Percentiles rank a stretch among this genome's conserved stretches.
Evolutionary conservation across 2,888 invertebrate genomes (phyloP).

Genomic region (Agapostemon virescens): DNA sequence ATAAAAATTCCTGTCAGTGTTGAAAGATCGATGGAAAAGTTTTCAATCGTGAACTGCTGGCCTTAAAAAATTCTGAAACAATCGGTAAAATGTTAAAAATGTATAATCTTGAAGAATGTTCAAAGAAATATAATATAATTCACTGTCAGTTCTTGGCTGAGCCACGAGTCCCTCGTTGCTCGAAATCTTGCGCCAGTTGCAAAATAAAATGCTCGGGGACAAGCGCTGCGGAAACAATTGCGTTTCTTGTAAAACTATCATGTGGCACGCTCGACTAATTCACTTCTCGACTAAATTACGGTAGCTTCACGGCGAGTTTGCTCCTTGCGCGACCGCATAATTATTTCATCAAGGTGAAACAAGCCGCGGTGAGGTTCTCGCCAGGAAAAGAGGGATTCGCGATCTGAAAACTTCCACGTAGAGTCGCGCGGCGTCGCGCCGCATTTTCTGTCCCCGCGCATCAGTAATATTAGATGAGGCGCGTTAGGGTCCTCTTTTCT

Average conservation of each 20-base stretch:
- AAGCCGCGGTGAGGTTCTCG: background rate
- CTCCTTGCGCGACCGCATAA: conserved; percentile 25
- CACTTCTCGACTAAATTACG: conserved; percentile 24
- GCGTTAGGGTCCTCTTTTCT: conserved; percentile 1
- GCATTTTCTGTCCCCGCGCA: background rate
- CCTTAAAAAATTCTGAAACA: no score
- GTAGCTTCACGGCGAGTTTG: conserved; percentile 25
- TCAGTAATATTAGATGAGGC: conserved; percentile 9
- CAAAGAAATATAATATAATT: background rate
- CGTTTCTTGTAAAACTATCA: conserved; percentile 11
- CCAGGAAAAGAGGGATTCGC: background rate
- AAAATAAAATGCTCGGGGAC: background rate
- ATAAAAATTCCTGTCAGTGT: no score
- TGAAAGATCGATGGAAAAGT: no score
- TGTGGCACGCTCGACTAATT: conserved; percentile 9
- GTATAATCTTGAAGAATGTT: background rate
- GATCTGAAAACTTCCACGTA: conserved; percentile 12
- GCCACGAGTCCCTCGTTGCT: background rate
- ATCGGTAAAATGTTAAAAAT: background rate
- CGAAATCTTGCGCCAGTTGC: background rate
- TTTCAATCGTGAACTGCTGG: no score
- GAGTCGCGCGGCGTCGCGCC: background rate
- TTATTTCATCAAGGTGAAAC: conserved; percentile 32
- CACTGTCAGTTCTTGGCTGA: background rate
- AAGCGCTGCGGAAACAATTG: background rate